Percentiles rank a stretch among this genome's conserved stretches.
phyloP scores from a whole-genome alignment of 2,113 vertebrate species.

The Varanus komodoensis region DNA sequence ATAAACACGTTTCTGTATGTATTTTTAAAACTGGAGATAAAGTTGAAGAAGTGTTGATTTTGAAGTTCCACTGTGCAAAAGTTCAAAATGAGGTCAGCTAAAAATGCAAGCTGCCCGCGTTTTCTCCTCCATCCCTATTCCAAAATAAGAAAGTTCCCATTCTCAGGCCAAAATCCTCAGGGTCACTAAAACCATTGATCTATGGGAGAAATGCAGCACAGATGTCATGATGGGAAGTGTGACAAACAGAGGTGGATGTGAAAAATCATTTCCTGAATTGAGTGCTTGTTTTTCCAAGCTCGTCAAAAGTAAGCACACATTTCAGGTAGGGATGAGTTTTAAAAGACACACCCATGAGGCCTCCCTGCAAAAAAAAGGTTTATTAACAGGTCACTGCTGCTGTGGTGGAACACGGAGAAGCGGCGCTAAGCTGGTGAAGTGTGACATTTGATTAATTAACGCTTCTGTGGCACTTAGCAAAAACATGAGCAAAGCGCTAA shows the following conservation, averaged over 20 bases:
- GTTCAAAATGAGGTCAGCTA: background rate
- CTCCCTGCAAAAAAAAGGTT: slow-evolving; percentile 1
- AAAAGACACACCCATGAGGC: background rate
- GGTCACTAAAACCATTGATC: background rate
- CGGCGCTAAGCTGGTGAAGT: slow-evolving; percentile 10
- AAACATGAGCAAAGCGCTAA: slow-evolving; percentile 28
- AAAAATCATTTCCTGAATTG: slow-evolving; percentile 1
- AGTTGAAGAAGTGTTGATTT: too few species aligned
- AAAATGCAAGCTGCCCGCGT: background rate
- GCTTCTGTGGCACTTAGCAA: slow-evolving; percentile 30
- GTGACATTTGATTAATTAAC: slow-evolving; percentile 48
- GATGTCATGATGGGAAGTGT: background rate
- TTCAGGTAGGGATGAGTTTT: background rate
- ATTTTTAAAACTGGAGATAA: too few species aligned
- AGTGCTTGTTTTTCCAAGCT: slow-evolving; percentile 1
- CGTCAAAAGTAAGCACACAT: background rate
- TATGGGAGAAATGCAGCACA: background rate
- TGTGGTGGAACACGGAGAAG: background rate
- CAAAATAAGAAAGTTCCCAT: background rate
- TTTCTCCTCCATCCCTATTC: background rate
- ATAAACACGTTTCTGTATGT: too few species aligned
- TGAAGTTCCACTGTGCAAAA: too few species aligned
- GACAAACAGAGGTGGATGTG: background rate
- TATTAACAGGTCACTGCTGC: slow-evolving; percentile 34
- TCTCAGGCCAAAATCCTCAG: background rate